A percentile compares a stretch with the other conserved stretches of the same genome.
Conservation (phyloP, 1,140 invertebrate genomes). For the Anthonomus grandis region DNA sequence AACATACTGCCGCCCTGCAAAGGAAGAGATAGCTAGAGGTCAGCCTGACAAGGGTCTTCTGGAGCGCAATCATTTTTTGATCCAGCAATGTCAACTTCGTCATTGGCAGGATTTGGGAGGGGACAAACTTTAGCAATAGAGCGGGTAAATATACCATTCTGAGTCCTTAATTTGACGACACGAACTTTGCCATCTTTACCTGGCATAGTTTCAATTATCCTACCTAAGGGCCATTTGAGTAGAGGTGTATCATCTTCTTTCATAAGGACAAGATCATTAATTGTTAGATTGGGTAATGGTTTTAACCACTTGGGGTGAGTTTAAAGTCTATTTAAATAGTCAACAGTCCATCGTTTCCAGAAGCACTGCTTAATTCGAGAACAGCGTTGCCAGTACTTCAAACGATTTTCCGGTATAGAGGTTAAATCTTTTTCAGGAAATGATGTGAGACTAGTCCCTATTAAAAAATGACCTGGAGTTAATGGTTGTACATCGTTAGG, state of each 20-base stretch:
- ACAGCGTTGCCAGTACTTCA: slow-evolving; percentile 6
- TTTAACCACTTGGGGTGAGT: slow-evolving; percentile 29
- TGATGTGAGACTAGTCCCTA: slow-evolving; percentile 36
- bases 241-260: slow-evolving; percentile 44
- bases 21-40: too few species aligned
- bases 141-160: slow-evolving; percentile 1
- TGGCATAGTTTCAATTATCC: slow-evolving; percentile 18
- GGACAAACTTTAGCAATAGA: slow-evolving; percentile 11
- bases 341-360: slow-evolving; percentile 33
- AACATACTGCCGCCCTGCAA: too few species aligned
- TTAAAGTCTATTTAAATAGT: slow-evolving; percentile 33
- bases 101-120: too few species aligned
- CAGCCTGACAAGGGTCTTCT: too few species aligned
- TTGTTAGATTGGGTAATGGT: slow-evolving; percentile 14
- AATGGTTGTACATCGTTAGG: slow-evolving; percentile 33
- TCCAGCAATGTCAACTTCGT: too few species aligned
- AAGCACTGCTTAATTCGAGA: slow-evolving; percentile 25
- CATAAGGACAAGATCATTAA: slow-evolving; percentile 40
- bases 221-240: slow-evolving; percentile 39
- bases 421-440: slow-evolving; percentile 25
- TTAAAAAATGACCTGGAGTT: slow-evolving; percentile 48
- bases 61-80: too few species aligned
- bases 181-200: slow-evolving; percentile 4
- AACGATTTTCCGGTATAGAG: slow-evolving; percentile 20
- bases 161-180: slow-evolving; percentile 11